Conservation (phyloP, 2,797 vertebrate species). For the Manis crassicaudata region DNA sequence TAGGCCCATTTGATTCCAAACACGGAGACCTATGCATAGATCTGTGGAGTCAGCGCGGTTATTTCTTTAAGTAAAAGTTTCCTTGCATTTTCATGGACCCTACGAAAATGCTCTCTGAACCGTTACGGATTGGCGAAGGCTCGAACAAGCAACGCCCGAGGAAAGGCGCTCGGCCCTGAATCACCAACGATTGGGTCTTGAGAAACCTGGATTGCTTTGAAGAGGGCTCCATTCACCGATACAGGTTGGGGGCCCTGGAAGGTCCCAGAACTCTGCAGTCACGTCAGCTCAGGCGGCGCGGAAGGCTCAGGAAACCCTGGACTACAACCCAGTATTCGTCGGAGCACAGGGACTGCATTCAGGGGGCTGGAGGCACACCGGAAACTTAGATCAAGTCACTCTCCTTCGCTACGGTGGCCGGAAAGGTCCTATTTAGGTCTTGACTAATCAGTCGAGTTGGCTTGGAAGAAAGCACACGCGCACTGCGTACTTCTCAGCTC, state of each 20-base stretch:
- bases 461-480: neutral
- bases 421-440: neutral
- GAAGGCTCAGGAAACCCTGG: fast-evolving
- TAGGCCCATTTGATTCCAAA: neutral
- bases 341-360: fast-evolving
- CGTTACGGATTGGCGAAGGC: neutral
- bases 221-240: too few species aligned
- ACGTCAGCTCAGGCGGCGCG: fast-evolving
- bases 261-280: neutral
- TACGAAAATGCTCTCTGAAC: neutral
- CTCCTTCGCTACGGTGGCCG: neutral
- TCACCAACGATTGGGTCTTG: too few species aligned
- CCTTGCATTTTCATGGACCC: neutral
- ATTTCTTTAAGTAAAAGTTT: neutral
- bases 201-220: neutral
- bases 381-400: fast-evolving
- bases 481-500: fast-evolving
- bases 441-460: fast-evolving
- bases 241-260: too few species aligned
- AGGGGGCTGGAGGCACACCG: fast-evolving
- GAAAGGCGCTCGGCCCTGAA: neutral
- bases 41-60: neutral
- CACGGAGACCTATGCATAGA: neutral
- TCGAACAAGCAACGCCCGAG: fast-evolving
- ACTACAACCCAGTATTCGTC: fast-evolving